phyloP scores from a whole-genome alignment of 2,797 vertebrate species.

The Remorina albescens region DNA sequence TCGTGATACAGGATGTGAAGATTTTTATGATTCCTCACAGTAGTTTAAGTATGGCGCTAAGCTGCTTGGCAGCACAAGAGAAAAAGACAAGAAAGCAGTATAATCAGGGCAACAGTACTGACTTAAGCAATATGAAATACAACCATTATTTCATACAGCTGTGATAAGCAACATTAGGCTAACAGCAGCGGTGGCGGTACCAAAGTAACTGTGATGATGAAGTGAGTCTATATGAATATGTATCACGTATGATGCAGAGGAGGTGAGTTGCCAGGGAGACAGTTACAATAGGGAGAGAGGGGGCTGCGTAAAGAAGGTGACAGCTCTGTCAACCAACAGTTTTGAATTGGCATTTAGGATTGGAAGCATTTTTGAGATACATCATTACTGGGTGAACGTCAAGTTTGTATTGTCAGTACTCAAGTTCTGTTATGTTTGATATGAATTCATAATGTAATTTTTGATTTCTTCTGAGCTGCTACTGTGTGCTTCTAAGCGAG shows the following conservation, averaged over 20 bases:
- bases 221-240: constrained; percentile 5
- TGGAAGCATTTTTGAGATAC: neutral
- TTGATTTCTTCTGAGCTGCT: neutral
- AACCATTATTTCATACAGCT: neutral
- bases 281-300: neutral
- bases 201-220: neutral
- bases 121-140: neutral
- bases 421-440: neutral
- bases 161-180: neutral
- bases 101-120: neutral
- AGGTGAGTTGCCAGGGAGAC: constrained; percentile 32
- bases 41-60: too few relatives aligned
- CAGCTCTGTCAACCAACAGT: neutral
- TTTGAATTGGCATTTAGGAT: neutral
- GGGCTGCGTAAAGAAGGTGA: neutral
- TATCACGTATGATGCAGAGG: constrained; percentile 2
- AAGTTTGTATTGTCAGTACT: neutral
- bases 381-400: neutral
- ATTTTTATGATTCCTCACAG: neutral
- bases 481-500: too few relatives aligned
- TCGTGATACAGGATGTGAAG: neutral
- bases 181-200: neutral
- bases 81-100: too few relatives aligned
- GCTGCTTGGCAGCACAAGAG: too few relatives aligned
- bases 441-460: neutral